Conservation (phyloP, 2,113 vertebrate species). For the Hucho hucho region DNA sequence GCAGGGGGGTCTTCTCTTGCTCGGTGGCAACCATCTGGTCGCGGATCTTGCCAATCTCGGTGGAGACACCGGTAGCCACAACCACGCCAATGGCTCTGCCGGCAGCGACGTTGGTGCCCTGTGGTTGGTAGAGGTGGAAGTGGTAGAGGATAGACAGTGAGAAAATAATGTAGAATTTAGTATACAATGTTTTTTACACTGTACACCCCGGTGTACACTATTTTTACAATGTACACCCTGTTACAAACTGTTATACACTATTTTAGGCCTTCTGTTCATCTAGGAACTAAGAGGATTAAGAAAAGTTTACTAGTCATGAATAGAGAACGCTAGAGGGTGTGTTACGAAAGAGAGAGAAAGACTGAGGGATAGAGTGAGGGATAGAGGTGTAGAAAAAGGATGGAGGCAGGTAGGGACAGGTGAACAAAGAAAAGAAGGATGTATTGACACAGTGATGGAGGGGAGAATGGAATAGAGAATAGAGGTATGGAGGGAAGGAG, state of each 20-base stretch:
- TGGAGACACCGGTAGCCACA: slow-evolving; percentile 82
- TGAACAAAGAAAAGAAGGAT: no score
- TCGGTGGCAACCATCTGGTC: slow-evolving; percentile 94
- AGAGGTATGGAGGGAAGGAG: background rate
- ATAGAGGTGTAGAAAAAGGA: background rate
- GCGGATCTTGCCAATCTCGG: slow-evolving; percentile 94
- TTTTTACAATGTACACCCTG: no score
- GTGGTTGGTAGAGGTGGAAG: slow-evolving; percentile 3
- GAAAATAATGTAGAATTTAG: background rate
- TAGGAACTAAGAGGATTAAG: no score
- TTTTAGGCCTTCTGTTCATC: no score
- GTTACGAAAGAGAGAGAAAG: background rate
- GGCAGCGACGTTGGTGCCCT: slow-evolving; percentile 91
- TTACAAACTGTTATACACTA: background rate
- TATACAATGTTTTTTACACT: no score
- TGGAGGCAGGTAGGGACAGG: no score
- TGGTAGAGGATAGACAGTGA: background rate
- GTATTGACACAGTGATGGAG: no score
- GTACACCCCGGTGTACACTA: no score
- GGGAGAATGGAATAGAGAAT: background rate
- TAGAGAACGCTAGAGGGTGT: no score
- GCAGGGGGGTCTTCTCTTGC: slow-evolving; percentile 91
- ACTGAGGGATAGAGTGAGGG: background rate
- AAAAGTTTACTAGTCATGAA: no score
- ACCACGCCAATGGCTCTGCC: slow-evolving; percentile 88